Evolutionary conservation across 1,140 invertebrate genomes (phyloP).

Genomic region (Euglossa dilemma): DNA sequence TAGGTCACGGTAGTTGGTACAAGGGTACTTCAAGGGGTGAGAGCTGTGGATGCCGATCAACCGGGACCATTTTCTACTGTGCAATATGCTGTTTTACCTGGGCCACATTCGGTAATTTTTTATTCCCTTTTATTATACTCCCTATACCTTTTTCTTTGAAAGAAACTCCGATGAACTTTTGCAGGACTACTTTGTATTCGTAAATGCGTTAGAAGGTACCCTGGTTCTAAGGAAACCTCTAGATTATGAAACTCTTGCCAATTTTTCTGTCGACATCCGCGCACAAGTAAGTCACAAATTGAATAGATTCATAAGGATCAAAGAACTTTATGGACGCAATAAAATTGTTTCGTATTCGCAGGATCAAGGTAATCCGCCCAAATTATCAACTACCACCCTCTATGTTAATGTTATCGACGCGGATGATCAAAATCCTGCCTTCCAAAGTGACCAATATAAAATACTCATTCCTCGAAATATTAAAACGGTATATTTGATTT

Average conservation of each 20-base stretch:
- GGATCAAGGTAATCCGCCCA: conserved; percentile 92
- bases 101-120: conserved; percentile 87
- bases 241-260: conserved; percentile 92
- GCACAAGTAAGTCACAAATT: conserved; percentile 83
- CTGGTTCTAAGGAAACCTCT: conserved; percentile 90
- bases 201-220: conserved; percentile 93
- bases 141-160: background rate
- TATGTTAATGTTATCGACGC: conserved; percentile 93
- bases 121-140: background rate
- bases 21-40: conserved; percentile 89
- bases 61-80: conserved; percentile 94
- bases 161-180: background rate
- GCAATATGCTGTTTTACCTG: conserved; percentile 91
- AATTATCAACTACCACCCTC: conserved; percentile 88
- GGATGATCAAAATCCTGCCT: conserved; percentile 95
- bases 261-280: conserved; percentile 91
- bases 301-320: too few relatives aligned
- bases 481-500: conserved; percentile 81
- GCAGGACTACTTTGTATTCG: conserved; percentile 91
- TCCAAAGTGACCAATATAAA: conserved; percentile 90
- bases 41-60: conserved; percentile 93
- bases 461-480: conserved; percentile 86
- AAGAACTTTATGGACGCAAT: background rate
- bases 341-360: conserved; percentile 54
- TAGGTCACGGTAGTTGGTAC: conserved; percentile 91